These are phyloP conservation scores for Aspidapion aeneum DNA, from an alignment of 2,888 invertebrate species.

Conservation along the genomic window DNA sequence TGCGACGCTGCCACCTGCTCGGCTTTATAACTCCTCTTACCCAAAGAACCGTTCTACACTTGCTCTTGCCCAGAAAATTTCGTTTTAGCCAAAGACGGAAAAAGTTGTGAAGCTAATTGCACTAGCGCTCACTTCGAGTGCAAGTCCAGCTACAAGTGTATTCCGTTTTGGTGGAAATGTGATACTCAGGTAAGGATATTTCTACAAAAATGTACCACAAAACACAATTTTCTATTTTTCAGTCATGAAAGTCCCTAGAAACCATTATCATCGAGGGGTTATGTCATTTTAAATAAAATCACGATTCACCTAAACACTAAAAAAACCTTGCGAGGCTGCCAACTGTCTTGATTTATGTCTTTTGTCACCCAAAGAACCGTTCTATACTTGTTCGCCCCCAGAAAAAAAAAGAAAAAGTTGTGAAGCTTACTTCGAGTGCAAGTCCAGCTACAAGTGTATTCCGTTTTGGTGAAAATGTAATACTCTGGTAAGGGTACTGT, in stretches of 20 bases:
- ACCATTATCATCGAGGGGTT: too few species aligned
- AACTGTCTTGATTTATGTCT: conserved; percentile 82
- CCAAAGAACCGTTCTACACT: conserved; percentile 55
- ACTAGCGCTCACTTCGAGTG: conserved; percentile 82
- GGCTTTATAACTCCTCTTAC: conserved; percentile 77
- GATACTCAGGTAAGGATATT: conserved; percentile 65
- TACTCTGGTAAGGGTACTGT: too few species aligned
- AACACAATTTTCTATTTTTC: too few species aligned
- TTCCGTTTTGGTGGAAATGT: conserved; percentile 85
- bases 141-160: conserved; percentile 75
- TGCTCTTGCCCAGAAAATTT: conserved; percentile 83
- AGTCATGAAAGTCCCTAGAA: too few species aligned
- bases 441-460: conserved; percentile 78
- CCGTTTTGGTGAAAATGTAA: conserved; percentile 86
- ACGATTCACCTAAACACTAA: conserved; percentile 35
- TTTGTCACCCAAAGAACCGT: conserved; percentile 60
- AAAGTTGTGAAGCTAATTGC: conserved; percentile 70
- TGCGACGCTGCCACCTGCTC: conserved; percentile 72
- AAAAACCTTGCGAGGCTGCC: conserved; percentile 61
- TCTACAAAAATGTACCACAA: too few species aligned
- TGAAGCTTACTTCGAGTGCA: conserved; percentile 84
- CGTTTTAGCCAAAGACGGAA: conserved; percentile 59
- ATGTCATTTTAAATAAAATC: too few species aligned
- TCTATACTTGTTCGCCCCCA: conserved; percentile 72
- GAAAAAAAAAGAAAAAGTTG: conserved; percentile 75